Conservation (phyloP, 2,888 invertebrate genomes). For the Pseudococcus longispinus region DNA sequence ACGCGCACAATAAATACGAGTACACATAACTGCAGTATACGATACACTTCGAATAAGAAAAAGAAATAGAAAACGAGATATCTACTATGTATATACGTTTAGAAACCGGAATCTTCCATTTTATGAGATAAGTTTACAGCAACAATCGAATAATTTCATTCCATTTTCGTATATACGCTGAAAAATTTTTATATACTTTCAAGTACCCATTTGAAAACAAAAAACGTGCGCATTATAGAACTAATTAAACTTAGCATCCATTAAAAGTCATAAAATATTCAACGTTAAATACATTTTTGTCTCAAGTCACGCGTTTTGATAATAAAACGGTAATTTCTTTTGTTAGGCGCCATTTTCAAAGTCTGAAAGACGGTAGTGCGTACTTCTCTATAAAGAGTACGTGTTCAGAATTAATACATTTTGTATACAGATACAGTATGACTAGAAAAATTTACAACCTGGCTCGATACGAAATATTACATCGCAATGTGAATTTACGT, state of each 20-base stretch:
- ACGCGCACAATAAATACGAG: neutral
- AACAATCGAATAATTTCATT: slow-evolving; percentile 39
- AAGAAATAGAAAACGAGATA: slow-evolving; percentile 4
- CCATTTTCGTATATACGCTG: slow-evolving; percentile 41
- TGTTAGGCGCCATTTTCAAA: slow-evolving; percentile 55
- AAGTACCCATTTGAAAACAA: slow-evolving; percentile 46
- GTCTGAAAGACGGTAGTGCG: slow-evolving; percentile 52
- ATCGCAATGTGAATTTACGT: neutral
- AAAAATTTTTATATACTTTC: slow-evolving; percentile 41
- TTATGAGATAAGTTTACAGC: neutral
- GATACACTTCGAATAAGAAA: neutral
- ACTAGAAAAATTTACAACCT: neutral
- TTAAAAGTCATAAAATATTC: slow-evolving; percentile 56
- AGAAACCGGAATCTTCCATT: slow-evolving; percentile 9
- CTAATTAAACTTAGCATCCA: slow-evolving; percentile 55
- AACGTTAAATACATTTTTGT: slow-evolving; percentile 56
- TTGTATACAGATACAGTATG: slow-evolving; percentile 38
- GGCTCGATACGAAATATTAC: neutral
- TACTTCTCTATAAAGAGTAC: slow-evolving; percentile 38
- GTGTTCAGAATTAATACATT: slow-evolving; percentile 50
- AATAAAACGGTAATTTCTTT: slow-evolving; percentile 55
- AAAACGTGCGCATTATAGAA: slow-evolving; percentile 53
- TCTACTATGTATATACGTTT: neutral
- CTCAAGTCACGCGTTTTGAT: slow-evolving; percentile 56
- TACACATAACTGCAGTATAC: neutral